Percentiles rank a stretch among this genome's conserved stretches.
Conservation (phyloP, 2,797 vertebrate genomes). For the Nannoperca australis region DNA sequence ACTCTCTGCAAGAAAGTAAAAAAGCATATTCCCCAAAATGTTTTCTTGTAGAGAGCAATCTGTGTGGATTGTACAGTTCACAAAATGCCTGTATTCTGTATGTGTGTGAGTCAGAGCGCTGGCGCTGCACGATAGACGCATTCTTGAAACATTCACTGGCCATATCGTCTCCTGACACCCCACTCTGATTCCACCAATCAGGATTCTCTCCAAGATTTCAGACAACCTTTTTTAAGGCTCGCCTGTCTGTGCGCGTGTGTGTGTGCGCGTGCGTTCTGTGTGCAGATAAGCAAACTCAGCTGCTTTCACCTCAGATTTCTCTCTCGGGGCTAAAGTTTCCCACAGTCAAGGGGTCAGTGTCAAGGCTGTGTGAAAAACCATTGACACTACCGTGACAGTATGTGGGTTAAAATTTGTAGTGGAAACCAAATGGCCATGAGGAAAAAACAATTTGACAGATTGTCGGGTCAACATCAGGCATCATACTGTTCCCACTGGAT, state of each 20-base stretch:
- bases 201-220: constrained; percentile 9
- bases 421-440: constrained; percentile 51
- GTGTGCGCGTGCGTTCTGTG: constrained; percentile 26
- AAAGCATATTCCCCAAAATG: background rate
- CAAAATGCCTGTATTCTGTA: background rate
- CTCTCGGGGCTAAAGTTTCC: constrained; percentile 63
- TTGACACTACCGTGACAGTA: constrained; percentile 57
- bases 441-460: constrained; percentile 43
- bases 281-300: constrained; percentile 56
- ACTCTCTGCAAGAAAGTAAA: background rate
- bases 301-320: constrained; percentile 62
- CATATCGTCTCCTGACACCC: constrained; percentile 25
- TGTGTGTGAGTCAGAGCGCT: background rate
- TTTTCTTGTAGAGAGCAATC: background rate
- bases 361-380: constrained; percentile 68
- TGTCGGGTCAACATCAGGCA: constrained; percentile 38
- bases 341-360: constrained; percentile 69
- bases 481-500: constrained; percentile 7
- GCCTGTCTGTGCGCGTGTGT: constrained; percentile 27
- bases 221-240: constrained; percentile 27
- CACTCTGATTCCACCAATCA: constrained; percentile 37
- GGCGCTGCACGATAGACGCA: constrained; percentile 17
- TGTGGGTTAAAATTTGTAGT: constrained; percentile 47
- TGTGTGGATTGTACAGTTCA: constrained; percentile 8
- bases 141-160: constrained; percentile 16